Conservation (phyloP, 2,113 vertebrate species). For the Thunnus thynnus region DNA sequence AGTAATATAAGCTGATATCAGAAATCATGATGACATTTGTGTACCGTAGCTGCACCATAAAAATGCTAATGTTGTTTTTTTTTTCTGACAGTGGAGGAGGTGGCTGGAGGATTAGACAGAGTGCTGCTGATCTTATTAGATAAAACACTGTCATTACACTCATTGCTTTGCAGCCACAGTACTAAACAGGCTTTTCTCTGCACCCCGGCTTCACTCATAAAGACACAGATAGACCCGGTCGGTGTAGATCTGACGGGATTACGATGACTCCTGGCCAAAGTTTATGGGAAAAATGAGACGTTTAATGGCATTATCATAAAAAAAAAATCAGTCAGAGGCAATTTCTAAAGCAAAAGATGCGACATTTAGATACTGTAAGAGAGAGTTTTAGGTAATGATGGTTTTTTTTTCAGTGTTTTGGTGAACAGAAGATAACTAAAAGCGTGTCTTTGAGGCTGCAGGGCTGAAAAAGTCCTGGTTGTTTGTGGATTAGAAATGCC, state of each 20-base stretch:
- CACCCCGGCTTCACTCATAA: slow-evolving; percentile 26
- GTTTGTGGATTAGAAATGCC: slow-evolving; percentile 67
- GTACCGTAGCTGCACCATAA: slow-evolving; percentile 43
- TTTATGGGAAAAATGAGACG: neutral
- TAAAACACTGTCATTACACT: slow-evolving; percentile 49
- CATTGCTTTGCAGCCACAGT: neutral
- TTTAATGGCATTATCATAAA: neutral
- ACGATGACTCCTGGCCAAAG: neutral
- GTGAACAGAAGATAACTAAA: neutral
- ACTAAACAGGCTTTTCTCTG: neutral
- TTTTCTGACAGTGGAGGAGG: slow-evolving; percentile 28
- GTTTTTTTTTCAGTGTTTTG: neutral
- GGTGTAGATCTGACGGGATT: neutral
- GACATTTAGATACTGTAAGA: slow-evolving; percentile 7
- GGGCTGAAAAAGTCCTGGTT: slow-evolving; percentile 10
- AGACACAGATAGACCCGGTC: neutral
- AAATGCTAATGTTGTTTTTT: slow-evolving; percentile 65
- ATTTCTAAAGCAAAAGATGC: neutral
- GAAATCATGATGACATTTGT: slow-evolving; percentile 70
- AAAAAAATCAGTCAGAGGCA: neutral
- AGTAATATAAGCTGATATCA: slow-evolving; percentile 43
- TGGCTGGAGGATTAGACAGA: slow-evolving; percentile 35
- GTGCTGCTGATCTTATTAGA: slow-evolving; percentile 55
- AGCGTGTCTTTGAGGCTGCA: neutral
- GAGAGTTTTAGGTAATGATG: neutral